Evolutionary conservation across 2,797 vertebrate species (phyloP), one percentile per base, ranked within the genome.

Genomic region (Alcedo quadribrachys): DNA sequence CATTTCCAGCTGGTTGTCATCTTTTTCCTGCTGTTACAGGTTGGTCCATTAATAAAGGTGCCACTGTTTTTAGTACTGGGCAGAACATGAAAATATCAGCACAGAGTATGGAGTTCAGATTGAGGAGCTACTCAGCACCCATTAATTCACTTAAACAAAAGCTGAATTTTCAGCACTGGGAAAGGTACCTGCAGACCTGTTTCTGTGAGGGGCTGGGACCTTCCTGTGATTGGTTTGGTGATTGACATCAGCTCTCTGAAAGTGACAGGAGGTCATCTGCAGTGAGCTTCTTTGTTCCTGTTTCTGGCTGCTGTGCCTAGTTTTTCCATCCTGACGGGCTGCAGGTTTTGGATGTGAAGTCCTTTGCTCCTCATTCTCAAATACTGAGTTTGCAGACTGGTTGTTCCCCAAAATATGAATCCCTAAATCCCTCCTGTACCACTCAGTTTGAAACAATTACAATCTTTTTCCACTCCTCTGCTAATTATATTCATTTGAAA

Each of bases 401-500:
- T 17, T 79, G 33, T 79, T 90, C 87, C 81, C 32, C 50, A 0
- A 85, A 66, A 89, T 55, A 67, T 27, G 66, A 88, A 27, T 89
- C 75, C 60, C 65, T 82, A 89, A 90, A 95, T 94, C 30, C 15
- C 18, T 89, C 78, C 35, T 85, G 70, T 54, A 54, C 54, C 25
- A 22, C 33, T 17, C 83, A 89, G 69, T 89, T 75, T 75, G 66
- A 78, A 78, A 61, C 89, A 85, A 86, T 93, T 91, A 70, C 58
- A 71, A 4, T 71, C 35, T 89, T 93, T 54, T 86, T 20, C 77
- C 48, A 40, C 48, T 75, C 55, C 81, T 90, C 90, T 89, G 80
- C 90, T 97, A 92, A 97, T 96, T 92, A 82, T 80, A 93, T 96
- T 96, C 79, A 84, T 97, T 97, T 95, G 76, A 77, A 97, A 96